phyloP scores from a whole-genome alignment of 1,140 invertebrate species.

The Bombus cullumanus region DNA sequence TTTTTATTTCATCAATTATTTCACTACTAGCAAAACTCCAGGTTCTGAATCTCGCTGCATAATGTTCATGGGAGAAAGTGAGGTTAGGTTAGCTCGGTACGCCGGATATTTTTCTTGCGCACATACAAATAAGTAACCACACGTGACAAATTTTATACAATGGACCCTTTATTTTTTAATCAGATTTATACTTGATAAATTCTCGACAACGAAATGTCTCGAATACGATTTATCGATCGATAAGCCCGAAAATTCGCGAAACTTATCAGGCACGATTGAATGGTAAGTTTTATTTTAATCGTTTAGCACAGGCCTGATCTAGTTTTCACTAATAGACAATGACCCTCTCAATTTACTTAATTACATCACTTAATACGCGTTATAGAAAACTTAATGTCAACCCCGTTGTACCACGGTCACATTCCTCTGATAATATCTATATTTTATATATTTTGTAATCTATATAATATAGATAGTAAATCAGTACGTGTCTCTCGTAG shows the following conservation, averaged over 20 bases:
- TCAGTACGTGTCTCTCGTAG: no score
- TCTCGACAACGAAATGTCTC: background rate
- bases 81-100: conserved; percentile 46
- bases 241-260: conserved; percentile 14
- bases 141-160: background rate
- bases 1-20: background rate
- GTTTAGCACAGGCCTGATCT: conserved; percentile 6
- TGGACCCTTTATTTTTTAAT: background rate
- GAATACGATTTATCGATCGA: background rate
- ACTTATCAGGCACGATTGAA: background rate
- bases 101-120: background rate
- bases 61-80: conserved; percentile 19
- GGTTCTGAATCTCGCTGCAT: background rate
- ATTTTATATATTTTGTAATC: background rate
- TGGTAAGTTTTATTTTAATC: background rate
- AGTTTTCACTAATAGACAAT: conserved; percentile 42
- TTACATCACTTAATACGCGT: conserved; percentile 4
- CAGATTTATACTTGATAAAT: background rate
- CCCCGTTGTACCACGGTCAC: background rate
- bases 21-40: background rate
- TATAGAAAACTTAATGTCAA: background rate
- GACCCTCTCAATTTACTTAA: conserved; percentile 22
- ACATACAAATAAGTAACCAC: background rate
- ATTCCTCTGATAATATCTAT: background rate
- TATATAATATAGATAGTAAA: background rate